Base-by-base conservation (phyloP, 2,797 vertebrate genomes). In the Chelidonichthys spinosus region DNA sequence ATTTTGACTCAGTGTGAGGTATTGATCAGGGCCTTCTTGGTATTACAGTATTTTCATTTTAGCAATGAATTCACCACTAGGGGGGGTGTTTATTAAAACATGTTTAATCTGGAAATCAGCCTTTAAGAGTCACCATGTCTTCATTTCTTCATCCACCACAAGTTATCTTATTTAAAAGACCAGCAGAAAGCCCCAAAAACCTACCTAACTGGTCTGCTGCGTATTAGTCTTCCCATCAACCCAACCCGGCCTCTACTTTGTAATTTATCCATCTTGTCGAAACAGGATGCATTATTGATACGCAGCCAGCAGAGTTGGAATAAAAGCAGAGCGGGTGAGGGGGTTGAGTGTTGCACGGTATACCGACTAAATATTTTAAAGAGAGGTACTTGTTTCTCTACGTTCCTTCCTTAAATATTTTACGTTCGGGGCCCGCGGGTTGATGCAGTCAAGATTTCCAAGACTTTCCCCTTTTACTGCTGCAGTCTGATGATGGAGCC, bases 311-410 rank as follows among this genome's bases (percentile, higher is more conserved):
- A 43, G 71, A 66, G 58, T 1, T 43, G 54, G 83, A 71, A 10
- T 15, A 2, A 70, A 17, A 63, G 65, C 39, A 5, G 33, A 4
- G 37, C 37, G 53, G 49, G 17, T 3, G 67, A 39, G 55, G 35
- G 63, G 55, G 46, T 8, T 58, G 82, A 59, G 69, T 33, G 53
- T 63, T 64, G 73, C 52, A 8, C 47, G 56, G 67, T 74, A 49
- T 47, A 70, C 4, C 15, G 61, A 63, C 49, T 88, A 82, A 91
- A 91, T 90, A 87, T 90, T 91, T 86, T 15, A 89, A 73, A 69
- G 59, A 17, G 49, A 66, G 43, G 25, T 70, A 25, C 84, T 83
- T 54, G 76, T 66, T 83, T 79, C 73, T 77, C 69, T 3, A 5
- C 18, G 2, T 72, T 69, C 11, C 14, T 70, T 7, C 15, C 60